phyloP scores from a whole-genome alignment of 2,888 invertebrate genomes.

The Saturnia japonica region DNA sequence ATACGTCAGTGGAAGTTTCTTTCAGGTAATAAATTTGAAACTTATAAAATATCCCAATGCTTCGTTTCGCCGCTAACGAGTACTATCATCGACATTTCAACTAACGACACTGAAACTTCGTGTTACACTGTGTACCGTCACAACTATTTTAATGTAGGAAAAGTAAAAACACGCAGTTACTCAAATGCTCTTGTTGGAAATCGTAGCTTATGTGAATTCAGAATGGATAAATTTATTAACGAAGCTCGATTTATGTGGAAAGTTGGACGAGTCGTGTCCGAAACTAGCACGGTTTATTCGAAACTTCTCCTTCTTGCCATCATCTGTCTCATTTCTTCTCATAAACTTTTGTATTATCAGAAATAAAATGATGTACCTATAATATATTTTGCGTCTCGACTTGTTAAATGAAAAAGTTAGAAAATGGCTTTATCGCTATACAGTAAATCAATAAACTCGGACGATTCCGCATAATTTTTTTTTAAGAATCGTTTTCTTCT shows the following conservation, averaged over 20 bases:
- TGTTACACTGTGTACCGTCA: neutral
- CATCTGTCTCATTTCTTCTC: conserved; percentile 19
- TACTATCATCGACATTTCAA: conserved; percentile 13
- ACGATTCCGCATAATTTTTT: neutral
- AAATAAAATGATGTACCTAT: neutral
- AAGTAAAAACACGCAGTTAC: conserved; percentile 12
- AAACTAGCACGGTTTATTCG: conserved; percentile 42
- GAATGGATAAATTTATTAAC: conserved; percentile 65
- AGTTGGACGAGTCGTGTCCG: conserved; percentile 54
- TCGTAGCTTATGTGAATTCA: conserved; percentile 24
- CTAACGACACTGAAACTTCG: conserved; percentile 12
- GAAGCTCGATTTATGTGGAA: conserved; percentile 65
- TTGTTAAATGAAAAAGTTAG: too few species aligned
- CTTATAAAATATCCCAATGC: conserved; percentile 26
- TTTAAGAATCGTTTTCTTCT: neutral
- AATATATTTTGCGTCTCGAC: neutral
- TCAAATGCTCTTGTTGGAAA: conserved; percentile 16
- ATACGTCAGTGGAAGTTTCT: conserved; percentile 19
- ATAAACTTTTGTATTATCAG: conserved; percentile 9
- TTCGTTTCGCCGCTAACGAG: conserved; percentile 20
- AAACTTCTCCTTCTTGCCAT: conserved; percentile 18
- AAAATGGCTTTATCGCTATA: neutral
- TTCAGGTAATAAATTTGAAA: conserved; percentile 30
- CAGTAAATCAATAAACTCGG: neutral
- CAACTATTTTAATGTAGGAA: neutral